Evolutionary conservation across 1,140 invertebrate species (phyloP).

Genomic region (Drosophila nebulosa): DNA sequence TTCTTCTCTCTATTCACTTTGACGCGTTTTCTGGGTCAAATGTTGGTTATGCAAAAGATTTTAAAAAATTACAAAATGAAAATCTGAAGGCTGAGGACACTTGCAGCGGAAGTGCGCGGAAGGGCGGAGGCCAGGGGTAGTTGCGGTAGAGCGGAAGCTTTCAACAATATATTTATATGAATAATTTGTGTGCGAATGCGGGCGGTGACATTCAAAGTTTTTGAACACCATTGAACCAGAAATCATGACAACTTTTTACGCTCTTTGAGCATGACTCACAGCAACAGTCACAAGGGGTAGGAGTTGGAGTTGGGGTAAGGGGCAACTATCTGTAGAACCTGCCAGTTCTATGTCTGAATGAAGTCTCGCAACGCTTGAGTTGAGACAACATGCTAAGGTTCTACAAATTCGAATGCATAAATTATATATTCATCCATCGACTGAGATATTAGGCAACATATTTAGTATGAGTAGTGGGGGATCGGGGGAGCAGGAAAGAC

Average conservation of each 20-base stretch:
- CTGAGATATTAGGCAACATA: not conserved
- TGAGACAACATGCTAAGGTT: constrained; percentile 9
- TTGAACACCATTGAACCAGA: constrained; percentile 45
- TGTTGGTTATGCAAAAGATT: not conserved
- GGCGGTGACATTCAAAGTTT: not conserved
- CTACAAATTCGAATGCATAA: not conserved
- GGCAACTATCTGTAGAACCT: not conserved
- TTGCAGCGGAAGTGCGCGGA: constrained; percentile 2
- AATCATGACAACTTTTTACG: constrained; percentile 49
- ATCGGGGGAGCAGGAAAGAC: too few species aligned
- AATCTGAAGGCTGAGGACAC: constrained; percentile 1
- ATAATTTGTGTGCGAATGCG: not conserved
- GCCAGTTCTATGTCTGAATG: not conserved
- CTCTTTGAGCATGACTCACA: constrained; percentile 41
- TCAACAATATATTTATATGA: not conserved
- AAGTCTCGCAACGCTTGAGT: constrained; percentile 32
- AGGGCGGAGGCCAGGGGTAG: not conserved
- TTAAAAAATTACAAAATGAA: not conserved
- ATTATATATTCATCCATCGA: not conserved
- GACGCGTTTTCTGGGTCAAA: constrained; percentile 11
- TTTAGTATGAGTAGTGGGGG: too few species aligned
- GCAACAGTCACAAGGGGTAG: not conserved
- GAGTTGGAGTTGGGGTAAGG: not conserved
- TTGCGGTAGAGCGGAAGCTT: not conserved
- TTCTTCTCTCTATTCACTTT: constrained; percentile 19